phyloP scores from a whole-genome alignment of 2,888 invertebrate genomes.

The Lottia gigantea region DNA sequence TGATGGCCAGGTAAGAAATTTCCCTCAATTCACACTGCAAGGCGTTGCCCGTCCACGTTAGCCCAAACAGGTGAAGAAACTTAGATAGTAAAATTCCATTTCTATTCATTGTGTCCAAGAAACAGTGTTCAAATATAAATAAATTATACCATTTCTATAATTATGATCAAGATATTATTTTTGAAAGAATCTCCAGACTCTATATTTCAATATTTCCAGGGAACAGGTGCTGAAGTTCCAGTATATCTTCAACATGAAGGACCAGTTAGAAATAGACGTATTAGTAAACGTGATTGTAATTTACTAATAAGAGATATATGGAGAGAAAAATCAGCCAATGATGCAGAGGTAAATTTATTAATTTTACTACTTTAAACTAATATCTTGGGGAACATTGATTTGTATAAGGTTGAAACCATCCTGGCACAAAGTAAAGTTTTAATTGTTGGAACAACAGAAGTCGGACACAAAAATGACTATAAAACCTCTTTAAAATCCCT shows the following conservation, averaged over 20 bases:
- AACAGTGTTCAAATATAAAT: no score
- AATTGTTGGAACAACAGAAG: no score
- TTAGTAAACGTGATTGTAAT: conserved; percentile 63
- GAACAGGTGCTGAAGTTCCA: conserved; percentile 61
- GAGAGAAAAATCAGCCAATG: conserved; percentile 62
- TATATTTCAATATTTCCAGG: conserved; percentile 40
- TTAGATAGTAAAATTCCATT: no score
- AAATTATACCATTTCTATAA: no score
- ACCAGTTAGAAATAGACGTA: conserved; percentile 60
- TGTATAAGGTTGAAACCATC: not conserved
- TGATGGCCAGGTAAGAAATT: conserved; percentile 57
- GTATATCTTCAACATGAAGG: conserved; percentile 63
- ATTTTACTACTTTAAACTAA: no score
- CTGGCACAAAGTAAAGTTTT: not conserved
- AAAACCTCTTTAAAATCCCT: no score
- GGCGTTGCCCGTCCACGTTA: no score
- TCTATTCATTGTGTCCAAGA: no score
- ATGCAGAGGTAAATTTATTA: conserved; percentile 49
- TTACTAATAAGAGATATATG: conserved; percentile 66
- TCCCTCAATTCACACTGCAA: not conserved
- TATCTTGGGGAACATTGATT: not conserved
- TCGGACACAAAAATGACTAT: no score
- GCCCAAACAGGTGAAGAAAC: no score
- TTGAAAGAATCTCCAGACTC: no score
- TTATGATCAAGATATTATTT: no score